phyloP scores from a whole-genome alignment of 2,113 vertebrate species.

The Aspidoscelis tigris region DNA sequence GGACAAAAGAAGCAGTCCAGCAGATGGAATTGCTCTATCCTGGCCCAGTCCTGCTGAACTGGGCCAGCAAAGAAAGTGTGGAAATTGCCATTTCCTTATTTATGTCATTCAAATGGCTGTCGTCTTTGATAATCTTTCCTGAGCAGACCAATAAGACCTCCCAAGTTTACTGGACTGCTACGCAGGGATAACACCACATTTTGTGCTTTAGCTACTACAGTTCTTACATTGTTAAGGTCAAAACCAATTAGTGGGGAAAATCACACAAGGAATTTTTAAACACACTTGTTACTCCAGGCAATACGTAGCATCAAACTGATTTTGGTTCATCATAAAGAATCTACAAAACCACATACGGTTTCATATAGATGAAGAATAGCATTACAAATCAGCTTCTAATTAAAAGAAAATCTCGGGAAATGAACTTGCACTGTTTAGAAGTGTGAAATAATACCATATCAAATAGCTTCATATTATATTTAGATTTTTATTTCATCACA shows the following conservation, averaged over 20 bases:
- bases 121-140: too few relatives aligned
- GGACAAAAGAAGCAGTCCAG: too few relatives aligned
- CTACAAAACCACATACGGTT: background rate
- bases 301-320: conserved; percentile 49
- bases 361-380: conserved; percentile 46
- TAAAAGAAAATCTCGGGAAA: conserved; percentile 49
- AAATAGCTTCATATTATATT: conserved; percentile 65
- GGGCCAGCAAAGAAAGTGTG: too few relatives aligned
- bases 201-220: too few relatives aligned
- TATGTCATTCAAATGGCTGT: too few relatives aligned
- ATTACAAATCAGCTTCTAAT: conserved; percentile 55
- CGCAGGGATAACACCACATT: too few relatives aligned
- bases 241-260: background rate
- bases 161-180: too few relatives aligned
- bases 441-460: conserved; percentile 62
- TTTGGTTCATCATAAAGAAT: conserved; percentile 34
- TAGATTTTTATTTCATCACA: conserved; percentile 65
- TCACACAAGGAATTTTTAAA: background rate
- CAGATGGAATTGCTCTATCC: too few relatives aligned
- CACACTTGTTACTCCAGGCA: background rate
- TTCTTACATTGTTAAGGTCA: background rate
- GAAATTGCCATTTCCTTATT: too few relatives aligned
- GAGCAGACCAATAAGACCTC: too few relatives aligned
- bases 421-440: conserved; percentile 43
- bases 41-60: too few relatives aligned